A percentile compares a stretch with the other conserved stretches of the same genome.
Conservation (phyloP, 2,797 vertebrate species). For the Anniella stebbinsi region DNA sequence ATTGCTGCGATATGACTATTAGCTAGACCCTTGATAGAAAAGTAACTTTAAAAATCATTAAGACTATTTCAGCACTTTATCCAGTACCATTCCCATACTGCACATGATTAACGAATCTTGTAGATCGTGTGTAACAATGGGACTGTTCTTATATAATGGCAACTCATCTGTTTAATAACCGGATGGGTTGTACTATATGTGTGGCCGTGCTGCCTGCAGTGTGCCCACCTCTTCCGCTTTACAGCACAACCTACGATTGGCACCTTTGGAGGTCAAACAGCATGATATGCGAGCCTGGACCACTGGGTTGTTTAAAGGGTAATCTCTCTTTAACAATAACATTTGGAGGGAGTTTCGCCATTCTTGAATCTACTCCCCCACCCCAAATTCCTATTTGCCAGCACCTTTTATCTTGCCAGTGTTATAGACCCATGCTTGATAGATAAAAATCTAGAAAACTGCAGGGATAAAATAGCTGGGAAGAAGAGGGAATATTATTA, state of each 20-base stretch:
- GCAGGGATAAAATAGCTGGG: background rate
- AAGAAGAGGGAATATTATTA: background rate
- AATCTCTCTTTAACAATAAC: background rate
- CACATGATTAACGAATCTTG: background rate
- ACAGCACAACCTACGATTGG: no score
- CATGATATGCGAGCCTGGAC: no score
- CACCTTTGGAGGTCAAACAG: no score
- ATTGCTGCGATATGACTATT: background rate
- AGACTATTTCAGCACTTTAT: background rate
- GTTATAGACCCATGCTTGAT: no score
- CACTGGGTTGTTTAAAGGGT: background rate
- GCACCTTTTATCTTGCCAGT: background rate
- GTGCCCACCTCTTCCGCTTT: no score
- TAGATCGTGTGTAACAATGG: no score
- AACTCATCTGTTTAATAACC: no score
- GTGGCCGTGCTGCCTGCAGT: no score
- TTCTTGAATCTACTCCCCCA: background rate
- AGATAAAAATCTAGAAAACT: background rate
- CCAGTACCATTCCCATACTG: background rate
- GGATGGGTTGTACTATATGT: no score
- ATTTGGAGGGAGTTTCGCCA: background rate
- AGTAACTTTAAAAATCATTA: background rate
- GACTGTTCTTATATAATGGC: no score
- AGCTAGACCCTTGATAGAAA: background rate
- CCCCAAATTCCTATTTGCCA: background rate